Percentiles rank a stretch among this genome's conserved stretches.
Evolutionary conservation across 2,797 vertebrate genomes (phyloP).

Genomic region (Halcyon smyrnensis): DNA sequence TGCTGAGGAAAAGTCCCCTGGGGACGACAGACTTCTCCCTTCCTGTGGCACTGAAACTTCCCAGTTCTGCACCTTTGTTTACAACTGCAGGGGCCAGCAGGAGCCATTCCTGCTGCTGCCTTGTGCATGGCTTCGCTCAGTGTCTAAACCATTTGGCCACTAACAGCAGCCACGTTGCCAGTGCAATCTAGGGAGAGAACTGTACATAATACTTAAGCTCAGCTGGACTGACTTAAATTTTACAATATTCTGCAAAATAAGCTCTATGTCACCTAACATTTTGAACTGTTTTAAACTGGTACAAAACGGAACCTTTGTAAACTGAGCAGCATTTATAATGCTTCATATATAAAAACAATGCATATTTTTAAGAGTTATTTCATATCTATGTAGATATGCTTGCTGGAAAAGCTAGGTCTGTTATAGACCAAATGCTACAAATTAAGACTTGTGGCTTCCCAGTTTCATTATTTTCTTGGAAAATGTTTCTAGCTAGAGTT

Average conservation of each 20-base stretch:
- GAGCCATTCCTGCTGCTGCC: background rate
- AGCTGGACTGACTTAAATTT: slow-evolving; percentile 49
- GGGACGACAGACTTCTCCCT: background rate
- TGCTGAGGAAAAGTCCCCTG: slow-evolving; percentile 12
- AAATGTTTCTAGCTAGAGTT: slow-evolving; percentile 82
- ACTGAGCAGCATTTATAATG: slow-evolving; percentile 64
- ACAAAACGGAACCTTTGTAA: slow-evolving; percentile 66
- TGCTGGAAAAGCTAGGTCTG: slow-evolving; percentile 74
- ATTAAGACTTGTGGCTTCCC: slow-evolving; percentile 70
- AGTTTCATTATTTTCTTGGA: slow-evolving; percentile 84
- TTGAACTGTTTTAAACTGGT: slow-evolving; percentile 54
- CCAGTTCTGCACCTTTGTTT: background rate
- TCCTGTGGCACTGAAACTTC: background rate
- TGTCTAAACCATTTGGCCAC: background rate
- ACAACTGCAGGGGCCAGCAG: background rate
- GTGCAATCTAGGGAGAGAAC: background rate
- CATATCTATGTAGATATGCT: slow-evolving; percentile 68
- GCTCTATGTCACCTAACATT: background rate
- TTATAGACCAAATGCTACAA: slow-evolving; percentile 77
- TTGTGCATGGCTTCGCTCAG: fast-evolving
- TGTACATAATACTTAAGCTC: slow-evolving; percentile 20
- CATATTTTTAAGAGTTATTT: slow-evolving; percentile 66
- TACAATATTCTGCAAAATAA: background rate
- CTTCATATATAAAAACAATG: slow-evolving; percentile 58
- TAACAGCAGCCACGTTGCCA: background rate